Evolutionary conservation across 92 coral and sea anemone species (phyloP).

Genomic region (Bergia puertoricense): DNA sequence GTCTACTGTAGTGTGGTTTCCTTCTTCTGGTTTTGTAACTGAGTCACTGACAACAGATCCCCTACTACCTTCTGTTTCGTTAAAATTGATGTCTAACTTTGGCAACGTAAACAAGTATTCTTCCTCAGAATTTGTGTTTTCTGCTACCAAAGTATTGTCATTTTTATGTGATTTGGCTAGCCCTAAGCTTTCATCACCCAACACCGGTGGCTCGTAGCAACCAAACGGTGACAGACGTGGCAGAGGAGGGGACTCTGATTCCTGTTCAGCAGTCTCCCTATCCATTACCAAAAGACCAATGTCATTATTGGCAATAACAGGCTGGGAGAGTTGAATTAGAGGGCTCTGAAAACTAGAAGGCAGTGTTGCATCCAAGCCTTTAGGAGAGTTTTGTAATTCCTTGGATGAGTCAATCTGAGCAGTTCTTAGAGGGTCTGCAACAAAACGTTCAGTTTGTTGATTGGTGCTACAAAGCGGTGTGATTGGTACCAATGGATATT

Average conservation of each 20-base stretch:
- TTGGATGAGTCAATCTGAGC: conserved; percentile 1
- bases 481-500: not conserved
- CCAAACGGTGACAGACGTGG: conserved; percentile 20
- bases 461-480: not conserved
- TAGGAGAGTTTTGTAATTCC: not conserved
- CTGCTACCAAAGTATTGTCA: not conserved
- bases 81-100: conserved; percentile 23
- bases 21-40: not conserved
- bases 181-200: not conserved
- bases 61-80: not conserved
- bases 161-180: not conserved
- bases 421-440: not conserved
- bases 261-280: not conserved
- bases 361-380: not conserved
- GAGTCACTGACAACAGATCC: not conserved
- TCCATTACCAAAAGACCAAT: not conserved
- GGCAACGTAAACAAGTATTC: conserved; percentile 27
- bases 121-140: not conserved
- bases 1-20: not conserved
- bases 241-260: not conserved
- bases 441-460: not conserved
- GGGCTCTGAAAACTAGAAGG: conserved; percentile 16
- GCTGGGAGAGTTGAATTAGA: conserved; percentile 21
- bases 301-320: conserved; percentile 23
- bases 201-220: not conserved